Base-by-base conservation (phyloP, 2,888 invertebrate species). In the Diarsia mendica region DNA sequence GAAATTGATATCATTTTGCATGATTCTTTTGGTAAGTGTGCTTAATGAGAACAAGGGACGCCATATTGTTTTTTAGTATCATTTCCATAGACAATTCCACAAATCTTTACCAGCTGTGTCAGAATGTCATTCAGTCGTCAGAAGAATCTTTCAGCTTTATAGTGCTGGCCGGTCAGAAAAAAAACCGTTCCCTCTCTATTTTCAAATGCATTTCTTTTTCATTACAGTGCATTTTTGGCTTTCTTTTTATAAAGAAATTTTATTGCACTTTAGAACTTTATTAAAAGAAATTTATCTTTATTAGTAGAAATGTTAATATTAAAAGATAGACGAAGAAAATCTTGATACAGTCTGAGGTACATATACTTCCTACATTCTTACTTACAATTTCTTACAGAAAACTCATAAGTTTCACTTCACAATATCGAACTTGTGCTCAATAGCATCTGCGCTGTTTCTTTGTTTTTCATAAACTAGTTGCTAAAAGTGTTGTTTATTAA, bases 371-470 rank as follows among this genome's bases (percentile, higher is more conserved):
- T 53, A 53, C 23, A 66, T 58, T 74, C 70, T 51, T 70, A 72
- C 76, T 51, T 70, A 72, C 76, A 71, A 74, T 76, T 77, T 83
- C 82, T 78, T 79, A 74, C 60, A 70, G 87, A 80, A 87, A 89
- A 85, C 86, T 88, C 86, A 86, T 86, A 88, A 90, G 89, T 90
- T 89, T 67, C 80, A 69, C 77, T 79, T 79, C 82, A 84, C 82
- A 84, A 87, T 85, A 89, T 82, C 77, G 78, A 88, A 89, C 82
- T 89, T 86, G 76, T 81, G 73, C 85, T 89, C 91, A 87, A 90
- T 90, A 90, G 78, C 89, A 90, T 89, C 89, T 88, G 88, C 61
- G 86, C 82, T 67, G 76, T 82, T 80, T 83, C 70, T 80, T 85
- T 83, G 83, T 86, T 84, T 88, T 88, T 89, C 80, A 85, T 86